These are phyloP conservation scores for Nesometra sesokonis DNA, from an alignment of 35 echinoderm and acorn worm genomes.

Conservation along the genomic window DNA sequence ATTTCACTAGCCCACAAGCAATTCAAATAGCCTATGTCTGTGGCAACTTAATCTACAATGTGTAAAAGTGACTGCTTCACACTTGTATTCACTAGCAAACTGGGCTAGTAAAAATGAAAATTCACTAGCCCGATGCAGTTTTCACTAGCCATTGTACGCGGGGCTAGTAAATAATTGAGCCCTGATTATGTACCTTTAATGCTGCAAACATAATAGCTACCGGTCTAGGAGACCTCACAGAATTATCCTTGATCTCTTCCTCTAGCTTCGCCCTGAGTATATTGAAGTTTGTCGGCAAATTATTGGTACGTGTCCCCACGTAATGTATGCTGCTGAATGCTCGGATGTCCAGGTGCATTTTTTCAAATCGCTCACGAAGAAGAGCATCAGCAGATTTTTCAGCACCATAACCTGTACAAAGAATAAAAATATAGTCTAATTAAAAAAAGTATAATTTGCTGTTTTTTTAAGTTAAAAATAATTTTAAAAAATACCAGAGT, in stretches of 20 bases:
- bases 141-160: no score
- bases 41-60: no score
- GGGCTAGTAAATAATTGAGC: no score
- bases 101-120: no score
- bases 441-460: background rate
- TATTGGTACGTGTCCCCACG: constrained; percentile 55
- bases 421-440: background rate
- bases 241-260: constrained; percentile 53
- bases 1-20: no score
- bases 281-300: constrained; percentile 54
- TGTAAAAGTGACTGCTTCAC: no score
- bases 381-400: constrained; percentile 55
- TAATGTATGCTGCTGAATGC: constrained; percentile 93
- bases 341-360: constrained; percentile 48
- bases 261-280: constrained; percentile 36
- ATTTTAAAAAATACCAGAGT: no score
- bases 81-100: no score
- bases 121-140: no score
- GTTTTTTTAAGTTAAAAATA: no score
- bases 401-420: background rate
- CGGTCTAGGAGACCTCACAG: constrained; percentile 70
- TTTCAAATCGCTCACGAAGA: constrained; percentile 78
- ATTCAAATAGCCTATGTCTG: no score
- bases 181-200: constrained; percentile 42
- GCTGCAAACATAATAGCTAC: constrained; percentile 55